phyloP scores from a whole-genome alignment of 2,888 invertebrate species.

The Gymnosoma rotundatum region DNA sequence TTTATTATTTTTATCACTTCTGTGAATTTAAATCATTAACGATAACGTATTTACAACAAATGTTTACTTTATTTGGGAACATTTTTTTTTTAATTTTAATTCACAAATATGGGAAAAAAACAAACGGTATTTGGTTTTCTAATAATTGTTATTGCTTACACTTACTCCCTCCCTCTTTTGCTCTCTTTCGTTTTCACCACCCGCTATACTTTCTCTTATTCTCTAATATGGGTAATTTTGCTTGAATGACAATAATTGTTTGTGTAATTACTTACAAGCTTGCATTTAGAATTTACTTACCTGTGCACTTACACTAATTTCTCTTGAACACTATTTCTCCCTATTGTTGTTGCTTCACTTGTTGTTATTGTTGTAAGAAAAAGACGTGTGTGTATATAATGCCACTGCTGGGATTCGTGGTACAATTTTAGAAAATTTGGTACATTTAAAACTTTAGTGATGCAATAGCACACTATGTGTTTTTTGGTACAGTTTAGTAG shows the following conservation, averaged over 20 bases:
- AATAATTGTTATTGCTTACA: slow-evolving; percentile 18
- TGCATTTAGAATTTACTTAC: slow-evolving; percentile 37
- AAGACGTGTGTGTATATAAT: slow-evolving; percentile 2
- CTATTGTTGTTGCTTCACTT: slow-evolving; percentile 30
- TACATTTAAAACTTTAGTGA: no score
- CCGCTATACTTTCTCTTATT: slow-evolving; percentile 36
- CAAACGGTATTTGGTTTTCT: slow-evolving; percentile 23
- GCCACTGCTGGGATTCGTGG: no score
- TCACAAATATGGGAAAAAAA: slow-evolving; percentile 28
- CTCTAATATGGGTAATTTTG: slow-evolving; percentile 28
- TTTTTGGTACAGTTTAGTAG: no score
- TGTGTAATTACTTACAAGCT: slow-evolving; percentile 20
- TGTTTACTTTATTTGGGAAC: slow-evolving; percentile 26
- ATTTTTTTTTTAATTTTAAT: slow-evolving; percentile 37
- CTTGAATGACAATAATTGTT: slow-evolving; percentile 54
- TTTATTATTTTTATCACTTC: slow-evolving; percentile 5
- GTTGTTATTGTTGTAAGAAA: slow-evolving; percentile 41
- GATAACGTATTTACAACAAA: background rate
- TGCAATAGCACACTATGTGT: no score
- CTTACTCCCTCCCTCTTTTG: background rate
- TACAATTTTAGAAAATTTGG: no score
- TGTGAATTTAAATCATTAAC: slow-evolving; percentile 14
- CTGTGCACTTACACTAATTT: slow-evolving; percentile 46
- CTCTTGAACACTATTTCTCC: slow-evolving; percentile 9
- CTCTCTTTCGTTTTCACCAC: slow-evolving; percentile 4